These are phyloP conservation scores for Euphonia xanthogaster DNA, from an alignment of 2,797 vertebrate genomes.

Conservation along the genomic window DNA sequence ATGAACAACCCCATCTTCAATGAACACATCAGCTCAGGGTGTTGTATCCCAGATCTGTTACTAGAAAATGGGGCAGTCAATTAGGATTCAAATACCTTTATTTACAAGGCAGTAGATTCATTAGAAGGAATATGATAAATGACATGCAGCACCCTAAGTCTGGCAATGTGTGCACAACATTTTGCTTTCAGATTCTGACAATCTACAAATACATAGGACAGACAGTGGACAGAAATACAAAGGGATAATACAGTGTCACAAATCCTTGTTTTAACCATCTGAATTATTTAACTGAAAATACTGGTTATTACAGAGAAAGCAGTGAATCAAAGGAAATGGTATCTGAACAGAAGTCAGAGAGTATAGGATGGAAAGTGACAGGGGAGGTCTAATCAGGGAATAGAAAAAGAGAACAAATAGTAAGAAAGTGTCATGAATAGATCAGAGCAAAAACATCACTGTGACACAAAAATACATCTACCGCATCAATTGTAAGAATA, in stretches of 20 bases:
- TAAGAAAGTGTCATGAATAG: background rate
- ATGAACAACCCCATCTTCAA: background rate
- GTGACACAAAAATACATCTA: background rate
- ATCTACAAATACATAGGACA: background rate
- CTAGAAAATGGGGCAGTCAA: background rate
- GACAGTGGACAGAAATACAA: background rate
- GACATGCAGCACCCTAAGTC: background rate
- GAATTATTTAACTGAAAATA: background rate
- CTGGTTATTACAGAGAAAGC: background rate
- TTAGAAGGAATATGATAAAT: background rate
- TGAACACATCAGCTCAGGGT: background rate
- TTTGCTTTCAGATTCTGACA: background rate
- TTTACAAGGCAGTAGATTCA: background rate
- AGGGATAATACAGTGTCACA: background rate
- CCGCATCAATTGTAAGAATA: background rate
- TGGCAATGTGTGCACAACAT: background rate
- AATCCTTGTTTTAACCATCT: background rate
- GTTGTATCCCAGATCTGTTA: background rate
- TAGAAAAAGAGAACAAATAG: background rate
- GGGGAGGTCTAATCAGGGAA: background rate
- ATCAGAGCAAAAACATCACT: background rate
- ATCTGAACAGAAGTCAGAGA: background rate
- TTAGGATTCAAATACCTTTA: background rate
- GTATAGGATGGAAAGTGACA: background rate
- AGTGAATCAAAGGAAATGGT: background rate